phyloP scores from a whole-genome alignment of 2,888 invertebrate genomes.

The Pardosa pseudoannulata region DNA sequence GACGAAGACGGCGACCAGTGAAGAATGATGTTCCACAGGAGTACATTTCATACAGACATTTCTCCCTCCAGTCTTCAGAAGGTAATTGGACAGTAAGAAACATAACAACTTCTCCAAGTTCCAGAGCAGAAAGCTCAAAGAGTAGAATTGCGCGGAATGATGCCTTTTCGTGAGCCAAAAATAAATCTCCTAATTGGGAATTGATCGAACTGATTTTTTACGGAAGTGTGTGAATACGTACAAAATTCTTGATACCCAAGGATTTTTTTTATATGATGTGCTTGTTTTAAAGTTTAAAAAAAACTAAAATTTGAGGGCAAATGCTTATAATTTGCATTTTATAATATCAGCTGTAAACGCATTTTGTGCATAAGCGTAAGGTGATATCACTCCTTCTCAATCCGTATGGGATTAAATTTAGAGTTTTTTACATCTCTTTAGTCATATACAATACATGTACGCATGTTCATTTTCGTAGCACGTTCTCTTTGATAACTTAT shows the following conservation, averaged over 20 bases:
- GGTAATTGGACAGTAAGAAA: conserved; percentile 69
- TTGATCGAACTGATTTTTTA: not conserved
- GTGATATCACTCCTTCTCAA: too few species aligned
- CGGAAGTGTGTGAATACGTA: not conserved
- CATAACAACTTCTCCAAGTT: conserved; percentile 45
- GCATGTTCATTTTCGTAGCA: too few species aligned
- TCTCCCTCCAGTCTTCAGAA: conserved; percentile 75
- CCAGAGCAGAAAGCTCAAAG: conserved; percentile 46
- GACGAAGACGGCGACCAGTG: conserved; percentile 69
- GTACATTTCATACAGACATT: conserved; percentile 76
- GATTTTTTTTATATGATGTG: too few species aligned
- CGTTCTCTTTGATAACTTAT: too few species aligned
- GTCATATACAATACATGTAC: too few species aligned
- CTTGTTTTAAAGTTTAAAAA: too few species aligned
- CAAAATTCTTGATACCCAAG: not conserved
- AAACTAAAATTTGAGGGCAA: too few species aligned
- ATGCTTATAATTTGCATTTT: too few species aligned
- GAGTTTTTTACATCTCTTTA: too few species aligned
- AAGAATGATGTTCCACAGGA: conserved; percentile 75
- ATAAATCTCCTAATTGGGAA: not conserved
- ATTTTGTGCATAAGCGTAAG: too few species aligned
- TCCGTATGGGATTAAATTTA: too few species aligned
- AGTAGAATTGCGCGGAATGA: conserved; percentile 57
- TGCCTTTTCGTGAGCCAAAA: conserved; percentile 43
- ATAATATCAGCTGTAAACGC: too few species aligned